Evolutionary conservation across 2,888 invertebrate genomes (phyloP), one percentile per base, ranked within the genome.

Genomic region (Meteorus cinctellus): DNA sequence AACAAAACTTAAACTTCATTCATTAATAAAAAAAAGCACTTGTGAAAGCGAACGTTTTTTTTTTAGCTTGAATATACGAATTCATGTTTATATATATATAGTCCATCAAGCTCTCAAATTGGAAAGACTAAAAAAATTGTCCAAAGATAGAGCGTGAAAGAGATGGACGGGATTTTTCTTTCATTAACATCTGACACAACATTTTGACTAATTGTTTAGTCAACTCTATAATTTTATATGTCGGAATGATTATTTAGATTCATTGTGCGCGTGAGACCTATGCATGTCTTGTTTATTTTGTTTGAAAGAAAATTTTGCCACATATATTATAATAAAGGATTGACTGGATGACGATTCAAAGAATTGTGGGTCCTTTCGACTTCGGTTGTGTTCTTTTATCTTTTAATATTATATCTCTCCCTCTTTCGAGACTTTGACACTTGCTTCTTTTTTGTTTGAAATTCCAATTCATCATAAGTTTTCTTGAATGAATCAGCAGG

Each of bases 1-100:
- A 70, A 78, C 67, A 75, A 60, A 77, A 75, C 72, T 76, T 77
- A 78, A 81, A 79, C 69, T 76, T 63, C 80, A 81, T 81, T 81
- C 81, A 72, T 77, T 27, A 75, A 77, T 65, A 78, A 76, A 55
- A 55, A 75, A 75, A 77, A 72, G 70, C 75, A 75, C 70, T 70
- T 70, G 29, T 62, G 55, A 48, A 75, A 75, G 75, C 75, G 65
- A 55, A 55, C 59, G 48, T 70, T 27, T 69, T 67, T 68, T 24
- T 2, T 48, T 74, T 59, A 45, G 27, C 41, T 29, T 24, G 68
- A 29, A 51, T 48, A 34, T 16, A 34, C 36, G 36, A 65, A 41
- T 34, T 19, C 16, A 41, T 34, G 19, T 16, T 34, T n/a, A 62
- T 16, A 70, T 60, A 16, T 29, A 16, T 29, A 59, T 41, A 62